phyloP scores from a whole-genome alignment of 2,888 invertebrate species.

The Pseudococcus longispinus region DNA sequence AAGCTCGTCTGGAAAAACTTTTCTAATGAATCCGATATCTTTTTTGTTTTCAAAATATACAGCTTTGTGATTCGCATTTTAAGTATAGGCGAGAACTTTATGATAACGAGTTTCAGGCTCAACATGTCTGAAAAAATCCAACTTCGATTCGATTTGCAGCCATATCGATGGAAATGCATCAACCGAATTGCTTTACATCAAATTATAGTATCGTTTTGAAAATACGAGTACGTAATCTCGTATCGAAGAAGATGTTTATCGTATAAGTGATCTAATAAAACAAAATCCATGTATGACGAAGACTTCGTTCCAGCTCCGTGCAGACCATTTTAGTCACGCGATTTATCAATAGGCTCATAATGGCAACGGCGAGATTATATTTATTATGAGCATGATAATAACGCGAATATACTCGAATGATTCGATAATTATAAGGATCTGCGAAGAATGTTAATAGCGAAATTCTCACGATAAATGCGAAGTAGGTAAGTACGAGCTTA shows the following conservation, averaged over 20 bases:
- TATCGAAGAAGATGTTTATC: not conserved
- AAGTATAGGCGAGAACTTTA: not conserved
- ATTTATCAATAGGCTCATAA: not conserved
- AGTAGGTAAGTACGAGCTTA: not conserved
- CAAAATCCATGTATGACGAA: not conserved
- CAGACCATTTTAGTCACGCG: not conserved
- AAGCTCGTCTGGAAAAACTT: not conserved
- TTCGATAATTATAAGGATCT: not conserved
- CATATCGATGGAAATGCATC: not conserved
- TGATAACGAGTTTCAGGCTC: not conserved
- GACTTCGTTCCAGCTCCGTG: not conserved
- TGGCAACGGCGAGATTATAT: not conserved
- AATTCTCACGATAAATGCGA: slow-evolving; percentile 6
- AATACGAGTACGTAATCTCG: no score
- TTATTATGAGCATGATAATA: not conserved
- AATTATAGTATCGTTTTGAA: no score
- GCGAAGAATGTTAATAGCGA: not conserved
- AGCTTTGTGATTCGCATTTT: not conserved
- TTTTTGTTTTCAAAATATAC: not conserved
- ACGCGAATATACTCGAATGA: slow-evolving; percentile 1
- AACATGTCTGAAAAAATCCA: not conserved
- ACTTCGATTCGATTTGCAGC: not conserved
- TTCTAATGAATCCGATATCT: not conserved
- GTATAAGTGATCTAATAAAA: not conserved
- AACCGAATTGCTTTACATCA: not conserved